These are phyloP conservation scores for Pectinophora gossypiella DNA, from an alignment of 1,140 invertebrate species.

Conservation along the genomic window DNA sequence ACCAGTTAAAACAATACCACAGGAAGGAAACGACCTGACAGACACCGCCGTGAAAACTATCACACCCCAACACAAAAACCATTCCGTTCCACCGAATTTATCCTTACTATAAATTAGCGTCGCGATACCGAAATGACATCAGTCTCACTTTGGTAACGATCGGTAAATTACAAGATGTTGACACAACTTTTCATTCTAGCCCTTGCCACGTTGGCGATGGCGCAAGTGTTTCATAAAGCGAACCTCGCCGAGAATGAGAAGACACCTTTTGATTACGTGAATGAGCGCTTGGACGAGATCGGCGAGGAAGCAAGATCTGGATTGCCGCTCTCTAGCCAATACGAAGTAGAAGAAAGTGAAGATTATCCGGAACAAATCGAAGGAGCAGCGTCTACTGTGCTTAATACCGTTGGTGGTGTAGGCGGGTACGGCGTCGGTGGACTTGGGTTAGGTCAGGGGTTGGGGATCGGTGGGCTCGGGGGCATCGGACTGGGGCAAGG, in stretches of 20 bases:
- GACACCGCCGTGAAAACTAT: constrained; percentile 57
- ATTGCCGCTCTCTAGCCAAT: constrained; percentile 58
- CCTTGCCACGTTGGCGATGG: constrained; percentile 31
- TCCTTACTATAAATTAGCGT: constrained; percentile 66
- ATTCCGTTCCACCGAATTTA: constrained; percentile 65
- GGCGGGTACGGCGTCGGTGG: constrained; percentile 45
- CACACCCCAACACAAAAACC: constrained; percentile 48
- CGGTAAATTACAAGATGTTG: constrained; percentile 53
- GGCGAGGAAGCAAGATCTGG: constrained; percentile 42
- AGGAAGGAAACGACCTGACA: constrained; percentile 65
- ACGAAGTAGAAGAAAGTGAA: constrained; percentile 69
- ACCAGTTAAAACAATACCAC: constrained; percentile 69
- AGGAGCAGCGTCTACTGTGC: constrained; percentile 58
- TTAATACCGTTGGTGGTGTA: constrained; percentile 57
- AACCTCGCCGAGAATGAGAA: constrained; percentile 58
- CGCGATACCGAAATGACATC: constrained; percentile 58
- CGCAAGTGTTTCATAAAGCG: constrained; percentile 39
- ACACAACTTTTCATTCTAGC: constrained; percentile 39
- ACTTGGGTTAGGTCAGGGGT: constrained; percentile 38
- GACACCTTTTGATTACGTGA: constrained; percentile 64
- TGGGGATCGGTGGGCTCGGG: constrained; percentile 47
- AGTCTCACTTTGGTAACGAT: constrained; percentile 52
- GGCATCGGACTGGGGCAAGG: constrained; percentile 45
- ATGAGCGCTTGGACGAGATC: constrained; percentile 53
- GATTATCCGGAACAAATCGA: constrained; percentile 62